These are phyloP conservation scores for Channa striata DNA, from an alignment of 2,797 vertebrate genomes.

Conservation along the genomic window DNA sequence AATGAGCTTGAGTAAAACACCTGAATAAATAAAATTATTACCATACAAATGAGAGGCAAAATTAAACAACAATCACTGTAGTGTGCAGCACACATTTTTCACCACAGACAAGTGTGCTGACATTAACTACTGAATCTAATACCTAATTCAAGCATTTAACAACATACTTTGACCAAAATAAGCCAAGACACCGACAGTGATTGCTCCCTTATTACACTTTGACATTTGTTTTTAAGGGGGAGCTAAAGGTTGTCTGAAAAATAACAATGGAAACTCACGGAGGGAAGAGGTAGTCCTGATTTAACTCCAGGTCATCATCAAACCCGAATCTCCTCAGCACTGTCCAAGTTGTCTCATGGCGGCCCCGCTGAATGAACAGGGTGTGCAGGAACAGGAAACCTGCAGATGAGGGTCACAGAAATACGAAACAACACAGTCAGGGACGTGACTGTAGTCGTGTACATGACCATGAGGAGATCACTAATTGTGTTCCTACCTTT, in stretches of 20 bases:
- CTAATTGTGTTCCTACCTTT: conserved; percentile 84
- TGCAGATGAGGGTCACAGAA: conserved; percentile 52
- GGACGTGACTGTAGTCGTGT: neutral
- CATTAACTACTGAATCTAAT: no score
- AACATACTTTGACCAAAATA: no score
- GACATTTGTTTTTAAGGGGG: neutral
- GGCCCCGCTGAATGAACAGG: conserved; percentile 96
- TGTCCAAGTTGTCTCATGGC: conserved; percentile 98
- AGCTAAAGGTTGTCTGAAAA: neutral
- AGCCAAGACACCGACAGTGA: neutral
- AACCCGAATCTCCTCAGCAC: conserved; percentile 95
- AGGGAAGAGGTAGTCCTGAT: conserved; percentile 95
- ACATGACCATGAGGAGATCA: neutral
- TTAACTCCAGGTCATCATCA: conserved; percentile 94
- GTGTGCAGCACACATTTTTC: no score
- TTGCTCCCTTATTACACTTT: neutral
- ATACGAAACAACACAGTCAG: neutral
- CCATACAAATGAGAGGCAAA: neutral
- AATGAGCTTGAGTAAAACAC: neutral
- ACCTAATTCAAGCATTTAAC: no score
- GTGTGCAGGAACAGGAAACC: conserved; percentile 98
- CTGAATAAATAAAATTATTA: neutral
- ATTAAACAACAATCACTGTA: no score
- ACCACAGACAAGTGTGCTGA: no score
- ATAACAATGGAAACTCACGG: conserved; percentile 80